Evolutionary conservation across 23 tunicate genomes (phyloP).

Genomic region (Corella eumyota): DNA sequence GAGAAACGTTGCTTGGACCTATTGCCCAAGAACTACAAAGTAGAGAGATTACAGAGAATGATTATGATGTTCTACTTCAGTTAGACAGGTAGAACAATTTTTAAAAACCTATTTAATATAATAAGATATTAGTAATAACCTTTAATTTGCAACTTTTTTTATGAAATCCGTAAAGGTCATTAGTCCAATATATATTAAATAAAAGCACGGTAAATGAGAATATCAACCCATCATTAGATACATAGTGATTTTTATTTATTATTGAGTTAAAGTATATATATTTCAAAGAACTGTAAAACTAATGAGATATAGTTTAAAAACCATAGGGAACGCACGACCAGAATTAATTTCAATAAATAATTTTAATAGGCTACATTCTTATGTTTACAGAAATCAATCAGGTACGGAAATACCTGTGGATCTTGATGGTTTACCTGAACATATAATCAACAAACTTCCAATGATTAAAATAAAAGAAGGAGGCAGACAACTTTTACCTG

Average conservation of each 20-base stretch:
- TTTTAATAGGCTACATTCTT: too few species aligned
- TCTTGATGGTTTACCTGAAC: slow-evolving; percentile 74
- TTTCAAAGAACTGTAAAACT: too few species aligned
- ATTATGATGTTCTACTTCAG: slow-evolving; percentile 68
- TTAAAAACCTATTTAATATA: background rate
- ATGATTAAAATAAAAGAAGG: slow-evolving; percentile 38
- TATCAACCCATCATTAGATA: too few species aligned
- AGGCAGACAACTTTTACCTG: slow-evolving; percentile 48
- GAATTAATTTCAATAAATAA: too few species aligned
- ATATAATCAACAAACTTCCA: slow-evolving; percentile 59
- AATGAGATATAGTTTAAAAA: too few species aligned
- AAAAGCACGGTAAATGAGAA: too few species aligned
- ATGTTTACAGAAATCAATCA: too few species aligned
- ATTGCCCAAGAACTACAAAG: slow-evolving; percentile 36
- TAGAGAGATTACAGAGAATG: slow-evolving; percentile 70
- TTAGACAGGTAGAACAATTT: slow-evolving; percentile 25
- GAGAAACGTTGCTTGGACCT: slow-evolving; percentile 6
- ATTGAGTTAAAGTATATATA: background rate
- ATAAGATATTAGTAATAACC: background rate
- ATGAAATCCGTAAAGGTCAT: too few species aligned
- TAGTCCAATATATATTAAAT: too few species aligned
- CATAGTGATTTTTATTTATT: too few species aligned
- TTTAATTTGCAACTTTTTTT: too few species aligned
- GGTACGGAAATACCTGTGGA: slow-evolving; percentile 42
- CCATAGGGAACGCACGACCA: too few species aligned